Base-by-base conservation (phyloP, 2,888 invertebrate species). In the Thereva unica region DNA sequence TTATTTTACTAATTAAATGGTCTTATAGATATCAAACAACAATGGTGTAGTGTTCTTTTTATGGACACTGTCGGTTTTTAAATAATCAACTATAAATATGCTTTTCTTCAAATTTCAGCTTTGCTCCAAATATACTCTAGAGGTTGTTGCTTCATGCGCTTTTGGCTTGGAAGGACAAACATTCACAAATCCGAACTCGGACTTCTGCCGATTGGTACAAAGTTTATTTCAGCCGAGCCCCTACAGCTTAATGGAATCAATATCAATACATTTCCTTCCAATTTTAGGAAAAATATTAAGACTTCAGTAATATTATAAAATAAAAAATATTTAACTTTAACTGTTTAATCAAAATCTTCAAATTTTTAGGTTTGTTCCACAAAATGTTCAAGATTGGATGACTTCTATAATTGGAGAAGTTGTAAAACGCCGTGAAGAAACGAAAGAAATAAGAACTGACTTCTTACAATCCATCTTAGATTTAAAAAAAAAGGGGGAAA, bases 61-160 rank as follows among this genome's bases (percentile, higher is more conserved):
- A 23, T 23, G 23, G 23, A 23, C 23, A 23, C 23, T 23, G 23
- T 23, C 23, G 23, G 23, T 23, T 23, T 23, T 23, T 23, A 2
- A 23, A 23, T 23, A 23, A 23, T 23, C 2, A 23, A 23, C 23
- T 23, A 23, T 23, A 23, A 23, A 23, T 23, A 23, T 23, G 23
- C 23, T 23, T 23, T 23, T 23, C n/a, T 23, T 23, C 23, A 23
- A 23, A 49, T 49, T 10, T 41, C 8, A 55, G 55, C 38, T 55
- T 10, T 55, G 55, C 55, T 38, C 55, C 3, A 55, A 55, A 38
- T 55, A 55, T 23, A 55, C 55, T 1, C 12, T 55, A 9, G 40
- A 55, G 3, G 55, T 55, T 37, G 10, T 55, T 8, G 55, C 55
- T 23, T 55, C 55, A n/a, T 55, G 55, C 40, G 55, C 55, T 40